A percentile compares a stretch with the other conserved stretches of the same genome.
Conservation (phyloP, 2,797 vertebrate species). For the Acanthiza pusilla region DNA sequence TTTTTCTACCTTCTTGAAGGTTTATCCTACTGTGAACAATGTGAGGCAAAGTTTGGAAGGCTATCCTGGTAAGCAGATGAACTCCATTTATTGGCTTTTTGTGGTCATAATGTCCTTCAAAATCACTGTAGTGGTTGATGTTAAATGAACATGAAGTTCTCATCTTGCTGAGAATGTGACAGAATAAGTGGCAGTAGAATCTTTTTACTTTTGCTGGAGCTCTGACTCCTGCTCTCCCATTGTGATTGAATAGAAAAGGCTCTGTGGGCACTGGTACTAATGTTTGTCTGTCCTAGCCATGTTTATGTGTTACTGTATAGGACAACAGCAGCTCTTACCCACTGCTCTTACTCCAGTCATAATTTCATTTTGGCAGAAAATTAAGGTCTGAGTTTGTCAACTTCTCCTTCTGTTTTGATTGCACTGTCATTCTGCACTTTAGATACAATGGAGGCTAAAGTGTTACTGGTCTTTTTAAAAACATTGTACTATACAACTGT, state of each 20-base stretch:
- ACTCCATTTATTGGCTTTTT: not conserved
- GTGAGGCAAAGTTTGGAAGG: constrained; percentile 95
- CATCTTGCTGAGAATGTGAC: not conserved
- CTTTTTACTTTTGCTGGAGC: not conserved
- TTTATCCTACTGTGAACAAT: constrained; percentile 94
- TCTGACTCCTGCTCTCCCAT: not conserved
- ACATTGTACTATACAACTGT: not conserved
- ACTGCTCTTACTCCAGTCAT: not conserved
- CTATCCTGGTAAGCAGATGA: constrained; percentile 84
- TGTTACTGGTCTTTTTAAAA: not conserved
- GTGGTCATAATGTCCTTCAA: not conserved
- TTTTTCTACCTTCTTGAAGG: constrained; percentile 57
- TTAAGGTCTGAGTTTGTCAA: not conserved
- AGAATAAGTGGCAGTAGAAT: not conserved
- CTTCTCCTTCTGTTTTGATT: not conserved
- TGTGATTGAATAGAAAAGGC: not conserved
- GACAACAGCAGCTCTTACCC: not conserved
- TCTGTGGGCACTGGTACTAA: not conserved
- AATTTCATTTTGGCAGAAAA: not conserved
- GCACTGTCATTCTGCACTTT: not conserved
- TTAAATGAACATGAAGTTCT: not conserved
- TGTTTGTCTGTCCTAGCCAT: not conserved
- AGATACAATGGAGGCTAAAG: not conserved
- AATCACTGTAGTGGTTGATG: not conserved
- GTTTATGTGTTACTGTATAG: not conserved